A percentile compares a stretch with the other conserved stretches of the same genome.
These are phyloP conservation scores for Morbakka virulenta DNA, from an alignment of 30 jellyfish, hydroid and myxozoan species.

Conservation along the genomic window DNA sequence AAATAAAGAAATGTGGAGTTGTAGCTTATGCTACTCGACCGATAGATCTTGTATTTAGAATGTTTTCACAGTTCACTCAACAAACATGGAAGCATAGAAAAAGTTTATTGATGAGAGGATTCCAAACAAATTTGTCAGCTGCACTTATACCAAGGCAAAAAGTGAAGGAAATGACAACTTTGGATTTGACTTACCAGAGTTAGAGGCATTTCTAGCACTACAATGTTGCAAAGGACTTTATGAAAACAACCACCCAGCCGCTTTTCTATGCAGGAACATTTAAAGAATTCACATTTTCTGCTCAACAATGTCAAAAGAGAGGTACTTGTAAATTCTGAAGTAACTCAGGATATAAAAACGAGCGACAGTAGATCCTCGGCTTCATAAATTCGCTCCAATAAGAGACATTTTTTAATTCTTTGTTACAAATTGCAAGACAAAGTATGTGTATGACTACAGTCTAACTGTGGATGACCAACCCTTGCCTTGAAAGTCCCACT, in stretches of 20 bases:
- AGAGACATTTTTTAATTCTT: not conserved
- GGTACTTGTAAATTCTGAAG: not conserved
- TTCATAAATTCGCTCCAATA: not conserved
- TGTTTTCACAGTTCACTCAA: not conserved
- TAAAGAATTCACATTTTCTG: not conserved
- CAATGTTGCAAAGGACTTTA: not conserved
- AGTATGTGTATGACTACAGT: not conserved
- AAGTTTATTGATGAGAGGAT: not conserved
- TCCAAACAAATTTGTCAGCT: not conserved
- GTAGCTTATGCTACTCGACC: too few species aligned
- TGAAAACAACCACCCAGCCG: not conserved
- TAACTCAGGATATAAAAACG: not conserved
- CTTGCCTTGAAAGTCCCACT: not conserved
- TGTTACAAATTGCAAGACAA: not conserved
- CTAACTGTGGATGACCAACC: not conserved
- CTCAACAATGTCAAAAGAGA: not conserved
- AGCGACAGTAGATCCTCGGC: not conserved
- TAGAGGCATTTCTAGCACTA: not conserved
- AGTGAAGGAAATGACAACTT: not conserved
- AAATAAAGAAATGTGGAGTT: not conserved
- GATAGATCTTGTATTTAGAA: too few species aligned
- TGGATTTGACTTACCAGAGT: not conserved
- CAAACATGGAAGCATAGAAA: not conserved
- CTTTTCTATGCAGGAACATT: not conserved
- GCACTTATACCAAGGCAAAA: not conserved